phyloP scores from a whole-genome alignment of 1,140 invertebrate genomes.

The Propsilocerus akamusi region DNA sequence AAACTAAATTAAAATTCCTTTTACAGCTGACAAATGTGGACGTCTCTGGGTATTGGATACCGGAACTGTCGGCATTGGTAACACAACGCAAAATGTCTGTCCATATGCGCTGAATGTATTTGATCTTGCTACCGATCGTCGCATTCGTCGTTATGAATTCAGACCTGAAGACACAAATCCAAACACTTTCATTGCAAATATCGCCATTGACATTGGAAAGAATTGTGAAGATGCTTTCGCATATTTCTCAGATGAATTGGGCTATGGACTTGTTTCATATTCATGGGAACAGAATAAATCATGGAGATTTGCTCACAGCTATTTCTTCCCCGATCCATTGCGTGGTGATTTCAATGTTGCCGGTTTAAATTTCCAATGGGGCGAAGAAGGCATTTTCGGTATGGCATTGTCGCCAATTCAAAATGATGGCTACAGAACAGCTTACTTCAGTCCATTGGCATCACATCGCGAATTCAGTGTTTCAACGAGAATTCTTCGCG shows the following conservation, averaged over 20 bases:
- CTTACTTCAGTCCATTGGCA: slow-evolving; percentile 59
- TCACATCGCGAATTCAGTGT: slow-evolving; percentile 58
- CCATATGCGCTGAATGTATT: slow-evolving; percentile 54
- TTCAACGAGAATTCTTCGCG: slow-evolving; percentile 47
- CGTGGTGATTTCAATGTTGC: slow-evolving; percentile 57
- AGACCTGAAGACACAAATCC: slow-evolving; percentile 49
- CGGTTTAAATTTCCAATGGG: slow-evolving; percentile 67
- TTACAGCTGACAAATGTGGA: slow-evolving; percentile 46
- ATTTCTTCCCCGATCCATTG: slow-evolving; percentile 58
- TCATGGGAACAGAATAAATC: slow-evolving; percentile 53
- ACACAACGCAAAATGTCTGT: slow-evolving; percentile 51
- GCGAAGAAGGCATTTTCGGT: slow-evolving; percentile 61
- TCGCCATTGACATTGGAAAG: slow-evolving; percentile 53
- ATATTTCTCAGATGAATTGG: slow-evolving; percentile 63
- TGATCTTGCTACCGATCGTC: slow-evolving; percentile 48
- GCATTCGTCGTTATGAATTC: slow-evolving; percentile 48
- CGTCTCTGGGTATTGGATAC: slow-evolving; percentile 65
- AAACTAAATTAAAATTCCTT: slow-evolving; percentile 23
- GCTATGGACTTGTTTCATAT: slow-evolving; percentile 59
- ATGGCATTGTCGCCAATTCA: slow-evolving; percentile 46
- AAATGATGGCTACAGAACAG: slow-evolving; percentile 40
- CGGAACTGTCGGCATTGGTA: slow-evolving; percentile 59
- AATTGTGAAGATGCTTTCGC: slow-evolving; percentile 57
- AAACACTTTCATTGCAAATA: slow-evolving; percentile 64
- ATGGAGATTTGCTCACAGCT: slow-evolving; percentile 56